Conservation (phyloP, 2,888 invertebrate species). For the Trissolcus brochymenae region DNA sequence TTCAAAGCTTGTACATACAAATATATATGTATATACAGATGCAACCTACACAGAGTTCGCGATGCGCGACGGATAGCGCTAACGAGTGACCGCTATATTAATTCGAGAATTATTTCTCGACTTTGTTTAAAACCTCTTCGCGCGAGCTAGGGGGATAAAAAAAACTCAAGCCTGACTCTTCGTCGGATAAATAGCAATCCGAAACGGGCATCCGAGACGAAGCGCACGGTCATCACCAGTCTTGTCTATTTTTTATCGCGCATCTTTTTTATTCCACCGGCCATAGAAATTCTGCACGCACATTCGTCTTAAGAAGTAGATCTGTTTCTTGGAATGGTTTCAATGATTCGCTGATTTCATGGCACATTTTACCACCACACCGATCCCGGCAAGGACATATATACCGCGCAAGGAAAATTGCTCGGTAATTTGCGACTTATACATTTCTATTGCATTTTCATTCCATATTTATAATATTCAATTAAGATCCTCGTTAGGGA, state of each 20-base stretch:
- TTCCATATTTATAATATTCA: no score
- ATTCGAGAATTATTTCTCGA: slow-evolving; percentile 67
- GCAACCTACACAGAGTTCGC: slow-evolving; percentile 61
- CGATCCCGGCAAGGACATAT: no score
- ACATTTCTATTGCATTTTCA: no score
- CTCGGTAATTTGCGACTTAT: no score
- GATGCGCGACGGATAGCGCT: slow-evolving; percentile 63
- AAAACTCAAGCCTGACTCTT: slow-evolving; percentile 37
- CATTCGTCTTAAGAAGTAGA: neutral
- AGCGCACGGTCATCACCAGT: slow-evolving; percentile 1
- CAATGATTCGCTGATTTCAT: no score
- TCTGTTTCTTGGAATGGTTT: no score
- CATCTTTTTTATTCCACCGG: neutral
- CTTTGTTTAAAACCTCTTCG: slow-evolving; percentile 45
- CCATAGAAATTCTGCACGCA: slow-evolving; percentile 4
- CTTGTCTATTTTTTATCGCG: slow-evolving; percentile 8
- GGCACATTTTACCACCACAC: no score
- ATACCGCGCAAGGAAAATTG: no score
- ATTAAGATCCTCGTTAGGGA: neutral
- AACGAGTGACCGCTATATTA: slow-evolving; percentile 67
- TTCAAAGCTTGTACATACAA: slow-evolving; percentile 36
- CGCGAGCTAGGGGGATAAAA: slow-evolving; percentile 43
- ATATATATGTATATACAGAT: slow-evolving; percentile 35
- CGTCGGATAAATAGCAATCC: slow-evolving; percentile 37
- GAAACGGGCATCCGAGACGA: slow-evolving; percentile 31